Evolutionary conservation across 2,113 vertebrate species (phyloP), one percentile per base, ranked within the genome.

Genomic region (Capreolus pygargus): DNA sequence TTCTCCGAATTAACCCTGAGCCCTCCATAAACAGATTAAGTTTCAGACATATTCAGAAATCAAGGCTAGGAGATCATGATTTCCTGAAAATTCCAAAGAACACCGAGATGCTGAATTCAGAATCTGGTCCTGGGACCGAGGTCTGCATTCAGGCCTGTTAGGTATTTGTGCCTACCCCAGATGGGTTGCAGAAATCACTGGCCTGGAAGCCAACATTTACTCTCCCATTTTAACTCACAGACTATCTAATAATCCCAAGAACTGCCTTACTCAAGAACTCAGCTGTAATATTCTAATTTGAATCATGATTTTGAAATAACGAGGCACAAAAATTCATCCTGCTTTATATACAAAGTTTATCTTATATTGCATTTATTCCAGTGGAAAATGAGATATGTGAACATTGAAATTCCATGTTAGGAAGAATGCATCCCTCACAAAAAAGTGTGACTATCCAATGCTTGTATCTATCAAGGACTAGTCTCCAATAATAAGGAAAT

Each of bases 231-330:
- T 28, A 67, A 57, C 27, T 88, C 57, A 33, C 1, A 61, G 33
- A n/a, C 70, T 39, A 60, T 50, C 52, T n/a, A 95, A 67, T 33
- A 25, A 95, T 86, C 89, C n/a, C 33, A 81, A 7, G 58, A 90
- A 84, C 50, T 70, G 6, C 47, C 50, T 83, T 91, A 89, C 13
- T 64, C 30, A 93, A 67, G 27, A 95, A 70, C 16, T 57, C 3
- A 78, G 19, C 15, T 89, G 39, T 84, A n/a, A 86, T 43, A 92
- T 74, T 96, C 57, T 76, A 47, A 92, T 83, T 87, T 94, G 21
- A 91, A 95, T 54, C 15, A 79, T 60, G 36, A 50, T 58, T 93
- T 97, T 82, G 52, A 95, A 93, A 89, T 91, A 76, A 84, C 16
- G 25, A 45, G 27, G 25, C 23, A 84, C 14, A 86, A 81, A 84